Evolutionary conservation across 2,113 vertebrate species (phyloP).

Genomic region (Gymnogyps californianus): DNA sequence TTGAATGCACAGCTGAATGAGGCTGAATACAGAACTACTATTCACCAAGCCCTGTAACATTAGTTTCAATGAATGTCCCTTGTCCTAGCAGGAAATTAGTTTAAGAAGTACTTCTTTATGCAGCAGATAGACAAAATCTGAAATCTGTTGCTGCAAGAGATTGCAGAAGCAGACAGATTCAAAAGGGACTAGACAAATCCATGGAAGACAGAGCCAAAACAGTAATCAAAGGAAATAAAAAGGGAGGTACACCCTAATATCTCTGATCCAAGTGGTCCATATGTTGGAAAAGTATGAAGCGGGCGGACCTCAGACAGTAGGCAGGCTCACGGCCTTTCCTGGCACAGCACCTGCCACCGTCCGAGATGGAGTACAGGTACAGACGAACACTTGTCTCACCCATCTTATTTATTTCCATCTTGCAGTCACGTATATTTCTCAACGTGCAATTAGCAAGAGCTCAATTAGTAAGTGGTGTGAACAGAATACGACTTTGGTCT

Average conservation of each 20-base stretch:
- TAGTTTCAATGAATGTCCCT: neutral
- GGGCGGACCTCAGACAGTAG: neutral
- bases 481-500: neutral
- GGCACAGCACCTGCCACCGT: neutral
- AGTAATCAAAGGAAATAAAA: neutral
- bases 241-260: neutral
- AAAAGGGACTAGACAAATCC: neutral
- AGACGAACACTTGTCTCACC: neutral
- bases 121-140: neutral
- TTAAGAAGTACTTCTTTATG: neutral
- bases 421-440: neutral
- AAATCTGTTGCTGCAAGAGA: neutral
- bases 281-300: neutral
- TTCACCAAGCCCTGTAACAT: neutral
- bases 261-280: neutral
- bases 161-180: neutral
- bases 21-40: neutral
- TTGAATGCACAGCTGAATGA: neutral
- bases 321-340: neutral
- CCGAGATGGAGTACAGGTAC: rapidly evolving
- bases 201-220: neutral
- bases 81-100: neutral
- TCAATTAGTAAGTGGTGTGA: neutral
- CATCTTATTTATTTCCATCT: neutral
- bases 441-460: neutral